phyloP scores from a whole-genome alignment of 1,140 invertebrate species.

The Planococcus citri region DNA sequence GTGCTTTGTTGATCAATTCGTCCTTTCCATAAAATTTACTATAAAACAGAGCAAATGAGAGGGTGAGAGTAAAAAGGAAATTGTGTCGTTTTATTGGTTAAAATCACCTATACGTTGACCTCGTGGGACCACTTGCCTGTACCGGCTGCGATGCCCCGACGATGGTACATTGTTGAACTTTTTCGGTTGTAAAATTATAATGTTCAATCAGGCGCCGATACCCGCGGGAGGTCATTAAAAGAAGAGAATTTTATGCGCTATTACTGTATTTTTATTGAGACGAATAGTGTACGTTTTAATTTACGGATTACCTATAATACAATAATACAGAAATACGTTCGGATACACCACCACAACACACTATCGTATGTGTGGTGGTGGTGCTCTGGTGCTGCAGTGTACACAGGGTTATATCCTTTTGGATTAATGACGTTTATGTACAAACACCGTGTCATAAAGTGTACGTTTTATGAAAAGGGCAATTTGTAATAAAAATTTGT shows the following conservation, averaged over 20 bases:
- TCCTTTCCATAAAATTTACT: conserved; percentile 5
- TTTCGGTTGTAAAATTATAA: conserved; percentile 15
- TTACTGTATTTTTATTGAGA: conserved; percentile 11
- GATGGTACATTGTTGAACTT: not conserved
- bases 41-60: not conserved
- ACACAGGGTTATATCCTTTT: too few relatives aligned
- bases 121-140: not conserved
- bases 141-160: not conserved
- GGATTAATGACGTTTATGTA: too few relatives aligned
- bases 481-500: too few relatives aligned
- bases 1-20: conserved; percentile 10
- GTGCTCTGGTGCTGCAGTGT: too few relatives aligned
- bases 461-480: too few relatives aligned
- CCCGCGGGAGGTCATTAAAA: conserved; percentile 19
- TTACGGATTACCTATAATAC: not conserved
- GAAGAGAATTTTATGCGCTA: conserved; percentile 12
- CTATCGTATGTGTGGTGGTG: too few relatives aligned
- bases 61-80: too few relatives aligned
- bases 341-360: too few relatives aligned
- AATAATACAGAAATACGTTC: too few relatives aligned
- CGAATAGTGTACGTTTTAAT: not conserved
- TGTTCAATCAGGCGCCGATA: conserved; percentile 16
- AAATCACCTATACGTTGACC: conserved; percentile 13
- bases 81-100: conserved; percentile 14
- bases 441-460: too few relatives aligned